These are phyloP conservation scores for Heliornis fulica DNA, from an alignment of 2,113 vertebrate genomes.

Conservation along the genomic window DNA sequence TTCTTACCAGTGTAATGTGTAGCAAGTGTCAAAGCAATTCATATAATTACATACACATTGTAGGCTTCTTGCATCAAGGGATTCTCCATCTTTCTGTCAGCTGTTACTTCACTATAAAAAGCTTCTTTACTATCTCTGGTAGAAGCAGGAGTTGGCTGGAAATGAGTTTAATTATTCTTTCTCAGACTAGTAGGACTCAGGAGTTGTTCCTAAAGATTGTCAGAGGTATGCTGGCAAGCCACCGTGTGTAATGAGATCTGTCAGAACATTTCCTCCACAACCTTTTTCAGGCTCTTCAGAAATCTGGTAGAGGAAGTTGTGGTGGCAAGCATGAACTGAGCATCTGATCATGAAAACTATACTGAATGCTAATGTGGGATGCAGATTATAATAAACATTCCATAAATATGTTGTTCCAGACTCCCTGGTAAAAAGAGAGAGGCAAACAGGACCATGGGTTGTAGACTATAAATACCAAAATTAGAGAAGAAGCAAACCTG, in stretches of 20 bases:
- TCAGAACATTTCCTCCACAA: background rate
- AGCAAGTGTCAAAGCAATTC: background rate
- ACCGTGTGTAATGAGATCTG: background rate
- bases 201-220: constrained; percentile 26
- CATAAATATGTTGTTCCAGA: background rate
- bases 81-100: constrained; percentile 2
- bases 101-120: constrained; percentile 15
- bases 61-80: background rate
- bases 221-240: background rate
- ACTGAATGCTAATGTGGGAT: background rate
- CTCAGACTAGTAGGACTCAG: background rate
- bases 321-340: background rate
- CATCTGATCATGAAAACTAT: background rate
- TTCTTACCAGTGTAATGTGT: background rate
- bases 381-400: background rate
- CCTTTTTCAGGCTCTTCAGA: background rate
- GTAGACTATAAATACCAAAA: background rate
- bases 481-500: background rate
- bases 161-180: constrained; percentile 19
- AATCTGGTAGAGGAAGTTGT: background rate
- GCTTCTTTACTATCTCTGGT: background rate
- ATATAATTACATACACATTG: background rate
- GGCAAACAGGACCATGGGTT: background rate
- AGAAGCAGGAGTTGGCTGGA: background rate
- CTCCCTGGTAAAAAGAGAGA: background rate